Evolutionary conservation across 2,797 vertebrate species (phyloP), one percentile per base, ranked within the genome.

Genomic region (Parotocinclus haroldoi): DNA sequence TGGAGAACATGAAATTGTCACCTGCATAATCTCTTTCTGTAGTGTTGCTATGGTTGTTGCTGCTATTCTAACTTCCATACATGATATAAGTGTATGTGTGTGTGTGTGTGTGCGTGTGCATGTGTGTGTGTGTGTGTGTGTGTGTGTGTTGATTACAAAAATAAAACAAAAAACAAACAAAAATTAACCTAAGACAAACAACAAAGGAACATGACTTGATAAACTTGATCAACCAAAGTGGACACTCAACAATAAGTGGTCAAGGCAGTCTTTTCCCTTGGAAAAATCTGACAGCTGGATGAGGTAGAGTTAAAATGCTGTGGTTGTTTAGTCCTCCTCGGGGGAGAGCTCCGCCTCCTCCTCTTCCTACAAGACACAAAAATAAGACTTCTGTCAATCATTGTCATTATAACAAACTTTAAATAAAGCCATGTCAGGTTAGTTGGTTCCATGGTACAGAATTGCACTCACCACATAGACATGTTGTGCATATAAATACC

Each of bases 231-330:
- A 78, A 73, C 18, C 83, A 88, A 89, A 91, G 90, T 92, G 88
- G 87, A 92, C 91, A 92, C 88, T 90, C 84, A 91, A 90, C 58
- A 87, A 80, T 81, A 93, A 97, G 94, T 95, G 95, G 94, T 96
- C 90, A 93, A 91, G 90, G 90, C 91, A 92, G 91, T 93, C 91
- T 92, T 93, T 91, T 94, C 92, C 91, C 91, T 93, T 92, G 85
- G 81, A 93, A 92, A 94, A 92, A 94, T 89, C 89, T 91, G 93
- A 92, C 92, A 93, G 91, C 88, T 92, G 90, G 80, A 91, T 96
- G 95, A 96, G 94, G 95, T 97, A 97, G 95, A 94, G 92, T 89
- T 93, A 74, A 84, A 85, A 84, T 76, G 83, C 72, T 77, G 87
- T 77, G 69, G 87, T 83, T 77, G 86, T 86, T 91, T 93, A 96